Evolutionary conservation across 2,113 vertebrate genomes (phyloP), one percentile per base, ranked within the genome.

Genomic region (Neotoma lepida): DNA sequence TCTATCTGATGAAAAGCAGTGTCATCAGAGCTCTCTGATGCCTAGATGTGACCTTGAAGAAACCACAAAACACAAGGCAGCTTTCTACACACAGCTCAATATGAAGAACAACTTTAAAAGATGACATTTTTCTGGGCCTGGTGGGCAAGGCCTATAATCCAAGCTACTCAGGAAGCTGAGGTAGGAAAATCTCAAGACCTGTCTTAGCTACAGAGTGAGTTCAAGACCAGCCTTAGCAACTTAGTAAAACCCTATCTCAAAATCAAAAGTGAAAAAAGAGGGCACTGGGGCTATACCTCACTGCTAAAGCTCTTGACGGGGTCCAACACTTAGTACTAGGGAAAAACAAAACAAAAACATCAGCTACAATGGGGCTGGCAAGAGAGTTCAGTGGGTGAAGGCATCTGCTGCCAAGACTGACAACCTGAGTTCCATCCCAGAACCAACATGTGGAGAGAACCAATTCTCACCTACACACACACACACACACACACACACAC

Each of bases 21-120:
- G 61, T 58, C 81, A 86, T 73, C n/a, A 91, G 71, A 93, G 66
- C 58, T 92, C 61, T 58, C 14, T 22, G 56, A 81, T 58, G 26
- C 73, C 18, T 56, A 93, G 64, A 95, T 90, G 80, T 74, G 39
- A 87, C 51, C 51, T 73, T 58, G 8, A 96, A 30, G 39, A 95
- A 92, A 90, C 84, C 66, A 76, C 3, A 41, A 30, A 93, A 51
- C 6, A 41, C 33, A 93, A 76, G 63, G 88, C 41, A 86, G 33
- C 54, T 89, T 93, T 58, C 89, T 74, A 87, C 33, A 86, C 6
- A 33, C 56, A 26, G 73, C 15, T 82, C 39, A 91, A 39, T 82
- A 56, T 86, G n/a, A 94, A 92, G 77, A 90, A 94, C 20, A 89
- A 24, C 26, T 81, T 94, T 81, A 85, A 39, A 68, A 71, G 46